Evolutionary conservation across 1,140 invertebrate species (phyloP), one percentile per base, ranked within the genome.

Genomic region (Leptopilina clavipes): DNA sequence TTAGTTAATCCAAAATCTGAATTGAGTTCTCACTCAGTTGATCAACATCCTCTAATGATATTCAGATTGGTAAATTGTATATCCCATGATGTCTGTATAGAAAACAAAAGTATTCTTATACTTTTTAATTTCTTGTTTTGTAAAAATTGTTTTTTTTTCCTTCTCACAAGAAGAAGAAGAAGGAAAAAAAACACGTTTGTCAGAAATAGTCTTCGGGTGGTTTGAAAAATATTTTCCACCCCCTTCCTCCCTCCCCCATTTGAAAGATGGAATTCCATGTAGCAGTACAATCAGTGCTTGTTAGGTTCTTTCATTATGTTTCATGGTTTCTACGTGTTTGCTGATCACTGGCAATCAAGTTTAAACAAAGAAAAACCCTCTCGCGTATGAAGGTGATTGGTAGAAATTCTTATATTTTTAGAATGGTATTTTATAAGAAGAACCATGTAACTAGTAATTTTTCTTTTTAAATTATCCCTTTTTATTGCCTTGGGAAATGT

Each of bases 1-100:
- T 25, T 37, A 65, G 59, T 65, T 65, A 65, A 65, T 65, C 22
- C 22, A 11, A 65, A 65, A 65, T 65, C 59, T 65, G 59, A 65
- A 65, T 65, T 65, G 59, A 65, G 59, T 65, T 37, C 59, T 65
- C 22, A 31, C 25, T 65, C 22, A 65, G 59, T 65, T 65, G 14
- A 65, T 65, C 22, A 65, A 65, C 25, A 31, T 65, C 25, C 14
- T n/a, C 14, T 65, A 31, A 65, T 65, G 59, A 65, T 31, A 65
- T 65, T 65, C 12, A 31, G 19, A 6, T n/a, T 31, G 12, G 14
- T 65, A 37, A n/a, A n/a, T 52, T 52, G 37, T 48, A 48, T n/a
- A 14, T n/a, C n/a, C n/a, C n/a, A 12, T 5, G 43, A 11, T 9
- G 3, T 48, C 11, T 48, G 3, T 11, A 44, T 11, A 44, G 2